A percentile compares a stretch with the other conserved stretches of the same genome.
These are phyloP conservation scores for Oscheius myriophilus DNA, from an alignment of 2,888 invertebrate genomes.

Conservation along the genomic window DNA sequence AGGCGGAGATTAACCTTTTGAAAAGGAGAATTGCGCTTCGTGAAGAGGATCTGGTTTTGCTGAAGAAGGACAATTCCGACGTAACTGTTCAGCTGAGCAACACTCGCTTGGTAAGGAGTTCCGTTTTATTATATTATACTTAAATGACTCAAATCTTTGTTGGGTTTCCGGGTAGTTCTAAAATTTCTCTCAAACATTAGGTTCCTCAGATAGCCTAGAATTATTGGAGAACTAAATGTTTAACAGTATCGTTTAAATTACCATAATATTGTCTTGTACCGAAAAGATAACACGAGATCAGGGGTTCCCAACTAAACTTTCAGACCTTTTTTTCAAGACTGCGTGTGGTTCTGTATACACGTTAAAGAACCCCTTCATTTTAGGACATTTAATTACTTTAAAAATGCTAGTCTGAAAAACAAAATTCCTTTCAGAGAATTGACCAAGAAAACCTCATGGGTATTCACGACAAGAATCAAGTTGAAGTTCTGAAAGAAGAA, in stretches of 20 bases:
- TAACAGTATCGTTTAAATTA: too few species aligned
- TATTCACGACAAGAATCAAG: constrained; percentile 14
- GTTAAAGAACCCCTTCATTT: too few species aligned
- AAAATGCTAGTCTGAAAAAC: background rate
- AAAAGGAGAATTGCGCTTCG: constrained; percentile 59
- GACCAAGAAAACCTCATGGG: constrained; percentile 22
- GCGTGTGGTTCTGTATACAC: too few species aligned
- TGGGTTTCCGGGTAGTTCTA: background rate
- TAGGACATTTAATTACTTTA: too few species aligned
- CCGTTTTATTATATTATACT: background rate
- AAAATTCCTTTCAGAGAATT: constrained; percentile 7
- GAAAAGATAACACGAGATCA: too few species aligned
- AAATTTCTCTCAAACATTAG: background rate
- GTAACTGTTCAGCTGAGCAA: constrained; percentile 2
- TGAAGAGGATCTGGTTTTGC: constrained; percentile 66
- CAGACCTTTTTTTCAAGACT: too few species aligned
- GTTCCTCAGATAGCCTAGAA: too few species aligned
- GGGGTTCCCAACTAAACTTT: too few species aligned
- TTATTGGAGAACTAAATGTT: too few species aligned
- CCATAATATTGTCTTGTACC: too few species aligned
- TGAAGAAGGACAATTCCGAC: constrained; percentile 70
- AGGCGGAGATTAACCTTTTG: constrained; percentile 69
- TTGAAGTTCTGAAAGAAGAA: constrained; percentile 16
- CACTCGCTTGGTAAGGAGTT: constrained; percentile 15
- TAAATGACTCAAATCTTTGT: background rate